Base-by-base conservation (phyloP, 2,888 invertebrate species). In the Agonopterix heracliana region DNA sequence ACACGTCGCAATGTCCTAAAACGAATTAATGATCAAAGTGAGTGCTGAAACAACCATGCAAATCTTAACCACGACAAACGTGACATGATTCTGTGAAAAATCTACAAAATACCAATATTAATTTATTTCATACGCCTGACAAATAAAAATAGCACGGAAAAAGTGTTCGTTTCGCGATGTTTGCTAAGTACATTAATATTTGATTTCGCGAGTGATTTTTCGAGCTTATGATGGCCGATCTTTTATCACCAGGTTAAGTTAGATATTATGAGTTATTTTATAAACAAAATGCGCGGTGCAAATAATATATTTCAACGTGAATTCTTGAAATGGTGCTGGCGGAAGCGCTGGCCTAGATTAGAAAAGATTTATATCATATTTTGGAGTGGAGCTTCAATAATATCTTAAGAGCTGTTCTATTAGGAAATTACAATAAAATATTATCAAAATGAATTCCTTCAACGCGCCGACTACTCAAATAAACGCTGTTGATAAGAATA, bases 401-500 rank as follows among this genome's bases (percentile, higher is more conserved):
- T 26, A 26, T 26, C 26, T 26, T 26, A 26, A 26, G 26, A 7
- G 26, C 26, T 26, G 26, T 26, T 26, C 26, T 26, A 26, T 26
- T 26, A 26, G 26, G 26, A 26, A 26, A 26, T 26, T 26, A 26
- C 26, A 26, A 35, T 12, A 46, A 55, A 53, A 46, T 49, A 41
- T 14, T 41, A 35, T 53, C 62, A 85, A 78, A 64, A 88, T 88
- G 88, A 88, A 88, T 74, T 71, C 87, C 12, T 86, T 87, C 52
- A 88, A 84, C 71, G 86, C 84, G 13, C 87, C 88, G 3, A 87
- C 85, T 2, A 86, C 87, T 55, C 87, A 87, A 63, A 87, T 88
- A 54, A 88, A 81, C 60, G 71, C 88, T 17, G 78, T 88, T 52
- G 86, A 85, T 56, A 89, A 87, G 71, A 77, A 49, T 41, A 68